phyloP scores from a whole-genome alignment of 2,888 invertebrate species.

The Cephus nigrinus region DNA sequence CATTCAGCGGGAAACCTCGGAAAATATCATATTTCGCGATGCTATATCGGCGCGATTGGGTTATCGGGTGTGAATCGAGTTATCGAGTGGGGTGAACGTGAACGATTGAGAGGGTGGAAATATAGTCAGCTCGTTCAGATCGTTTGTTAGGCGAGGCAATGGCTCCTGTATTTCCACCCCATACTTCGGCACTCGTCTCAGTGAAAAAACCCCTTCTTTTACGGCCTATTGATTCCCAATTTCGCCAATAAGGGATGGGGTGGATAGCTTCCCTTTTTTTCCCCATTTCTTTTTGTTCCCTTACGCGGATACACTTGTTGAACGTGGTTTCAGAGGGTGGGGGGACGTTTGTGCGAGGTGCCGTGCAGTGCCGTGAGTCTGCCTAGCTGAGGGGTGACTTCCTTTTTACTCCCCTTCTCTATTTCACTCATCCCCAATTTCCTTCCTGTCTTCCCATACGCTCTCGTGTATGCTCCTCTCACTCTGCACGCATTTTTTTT shows the following conservation, averaged over 20 bases:
- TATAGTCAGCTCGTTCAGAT: not conserved
- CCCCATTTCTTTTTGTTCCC: conserved; percentile 39
- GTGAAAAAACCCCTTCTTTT: conserved; percentile 35
- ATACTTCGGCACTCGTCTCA: not conserved
- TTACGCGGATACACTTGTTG: conserved; percentile 64
- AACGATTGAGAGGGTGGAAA: not conserved
- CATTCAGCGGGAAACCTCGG: not conserved
- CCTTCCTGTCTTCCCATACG: not conserved
- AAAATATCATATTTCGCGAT: not conserved
- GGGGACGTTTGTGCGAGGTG: conserved; percentile 42
- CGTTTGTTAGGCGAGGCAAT: not conserved
- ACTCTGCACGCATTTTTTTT: not conserved
- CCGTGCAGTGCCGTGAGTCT: conserved; percentile 8
- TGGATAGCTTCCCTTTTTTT: conserved; percentile 34
- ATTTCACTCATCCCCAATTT: not conserved
- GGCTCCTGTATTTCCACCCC: not conserved
- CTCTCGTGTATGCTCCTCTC: not conserved
- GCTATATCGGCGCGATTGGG: not conserved
- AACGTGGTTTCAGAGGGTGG: conserved; percentile 46
- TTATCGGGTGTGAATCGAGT: not conserved
- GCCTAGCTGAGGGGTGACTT: conserved; percentile 5
- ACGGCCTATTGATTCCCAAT: conserved; percentile 64
- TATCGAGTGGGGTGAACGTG: not conserved
- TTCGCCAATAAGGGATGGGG: conserved; percentile 59
- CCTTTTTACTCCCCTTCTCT: conserved; percentile 23